Evolutionary conservation across 2,888 invertebrate genomes (phyloP).

Genomic region (Ceraclea dissimilis): DNA sequence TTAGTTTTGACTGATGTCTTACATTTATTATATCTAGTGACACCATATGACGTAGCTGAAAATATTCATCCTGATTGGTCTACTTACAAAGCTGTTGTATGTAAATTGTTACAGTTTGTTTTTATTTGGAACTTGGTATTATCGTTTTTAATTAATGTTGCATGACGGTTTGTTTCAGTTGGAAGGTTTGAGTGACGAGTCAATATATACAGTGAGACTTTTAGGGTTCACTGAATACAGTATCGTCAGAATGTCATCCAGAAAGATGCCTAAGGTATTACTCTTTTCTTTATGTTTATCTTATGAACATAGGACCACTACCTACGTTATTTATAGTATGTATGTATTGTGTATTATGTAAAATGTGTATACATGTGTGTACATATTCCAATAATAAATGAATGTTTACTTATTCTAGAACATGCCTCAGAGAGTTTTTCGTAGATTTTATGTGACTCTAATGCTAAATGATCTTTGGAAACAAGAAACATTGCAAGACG

Average conservation of each 20-base stretch:
- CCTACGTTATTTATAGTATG: constrained; percentile 33
- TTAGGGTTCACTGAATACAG: constrained; percentile 74
- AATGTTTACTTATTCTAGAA: constrained; percentile 38
- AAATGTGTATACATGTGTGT: not conserved
- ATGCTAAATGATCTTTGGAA: constrained; percentile 76
- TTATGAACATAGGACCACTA: no score
- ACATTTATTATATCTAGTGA: constrained; percentile 82
- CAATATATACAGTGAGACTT: constrained; percentile 57
- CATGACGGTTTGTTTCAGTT: not conserved
- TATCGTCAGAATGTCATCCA: constrained; percentile 60
- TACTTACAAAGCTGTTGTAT: constrained; percentile 56
- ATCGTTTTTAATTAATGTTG: no score
- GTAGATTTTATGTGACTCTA: constrained; percentile 78
- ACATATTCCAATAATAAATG: not conserved
- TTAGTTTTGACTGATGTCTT: constrained; percentile 74
- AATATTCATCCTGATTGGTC: constrained; percentile 46
- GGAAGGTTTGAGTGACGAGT: constrained; percentile 34
- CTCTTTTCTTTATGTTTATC: no score
- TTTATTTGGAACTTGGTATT: no score
- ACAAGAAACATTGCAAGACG: constrained; percentile 54
- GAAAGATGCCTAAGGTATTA: constrained; percentile 53
- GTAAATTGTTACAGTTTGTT: constrained; percentile 25
- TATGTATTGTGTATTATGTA: not conserved
- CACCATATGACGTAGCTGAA: constrained; percentile 63
- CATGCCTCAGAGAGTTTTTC: constrained; percentile 53